Base-by-base conservation (phyloP, 2,797 vertebrate genomes). In the Protosalanx chinensis region DNA sequence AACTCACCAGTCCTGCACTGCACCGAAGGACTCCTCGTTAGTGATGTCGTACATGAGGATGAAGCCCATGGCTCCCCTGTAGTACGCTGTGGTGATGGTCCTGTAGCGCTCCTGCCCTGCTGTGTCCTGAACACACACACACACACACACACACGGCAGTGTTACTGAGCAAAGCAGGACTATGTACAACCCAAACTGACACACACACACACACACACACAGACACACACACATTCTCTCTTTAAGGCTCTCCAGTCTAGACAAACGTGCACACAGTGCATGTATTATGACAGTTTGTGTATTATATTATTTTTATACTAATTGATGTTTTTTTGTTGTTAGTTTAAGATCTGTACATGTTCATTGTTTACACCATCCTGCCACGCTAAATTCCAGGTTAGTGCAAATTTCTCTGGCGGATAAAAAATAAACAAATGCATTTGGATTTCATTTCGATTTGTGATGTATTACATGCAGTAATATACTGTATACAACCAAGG, bases 1-100 rank as follows among this genome's bases (percentile, higher is more conserved):
- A 72, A 89, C 96, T 96, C 85, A 99, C 97, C 97, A 99, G 67
- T 99, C 97, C 88, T 98, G 97, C 56, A 98, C 97, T 1, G 96
- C 96, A 12, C 94, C 95, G 71, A 99, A 99, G 23, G 97, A 98
- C 79, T 98, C 97, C 86, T 98, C 96, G 23, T 98, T 99, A 35
- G 97, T 99, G 90, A 99, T 97, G 89, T 99, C 97, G 69, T 99
- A 99, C 97, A 98, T 98, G 79, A 99, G 92, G 89, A 99, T 97
- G 88, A 99, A 98, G 77, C 97, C 97, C 96, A 99, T 98, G 81
- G 97, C 97, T 1, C 97, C 97, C 0, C 97, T 93, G 80, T 98
- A 99, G 88, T 99, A 98, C 32, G 97, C 97, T 2, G 97, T 98
- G 66, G 97, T 99, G 88, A 98, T 98, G 73, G 97, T 99, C 84